Evolutionary conservation across 2,888 invertebrate genomes (phyloP).

Genomic region (Habroteleia sp.): DNA sequence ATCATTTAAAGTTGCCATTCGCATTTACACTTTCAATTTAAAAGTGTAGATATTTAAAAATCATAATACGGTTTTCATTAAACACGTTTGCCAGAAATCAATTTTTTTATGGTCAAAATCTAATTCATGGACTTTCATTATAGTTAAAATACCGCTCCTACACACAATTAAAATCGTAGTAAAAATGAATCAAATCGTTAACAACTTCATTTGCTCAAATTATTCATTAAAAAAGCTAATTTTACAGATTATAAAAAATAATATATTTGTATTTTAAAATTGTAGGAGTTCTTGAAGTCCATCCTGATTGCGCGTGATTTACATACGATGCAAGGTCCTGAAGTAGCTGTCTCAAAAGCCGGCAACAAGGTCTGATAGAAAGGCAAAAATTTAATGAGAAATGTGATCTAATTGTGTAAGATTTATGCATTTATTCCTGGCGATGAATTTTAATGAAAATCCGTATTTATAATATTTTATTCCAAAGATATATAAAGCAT

Average conservation of each 20-base stretch:
- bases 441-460: slow-evolving; percentile 53
- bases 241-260: slow-evolving; percentile 16
- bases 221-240: not conserved
- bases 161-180: not conserved
- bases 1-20: slow-evolving; percentile 24
- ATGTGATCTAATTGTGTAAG: slow-evolving; percentile 38
- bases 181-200: no score
- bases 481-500: no score
- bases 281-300: slow-evolving; percentile 56
- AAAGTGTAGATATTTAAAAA: not conserved
- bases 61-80: slow-evolving; percentile 46
- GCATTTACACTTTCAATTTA: not conserved
- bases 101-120: not conserved
- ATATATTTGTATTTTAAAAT: slow-evolving; percentile 48
- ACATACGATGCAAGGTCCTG: slow-evolving; percentile 34
- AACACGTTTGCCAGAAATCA: slow-evolving; percentile 33
- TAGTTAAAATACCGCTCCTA: slow-evolving; percentile 3
- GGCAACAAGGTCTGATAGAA: slow-evolving; percentile 36
- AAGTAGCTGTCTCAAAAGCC: slow-evolving; percentile 49
- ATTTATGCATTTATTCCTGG: slow-evolving; percentile 41
- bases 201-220: not conserved
- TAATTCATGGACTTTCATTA: slow-evolving; percentile 15
- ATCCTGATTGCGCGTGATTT: slow-evolving; percentile 43
- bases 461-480: slow-evolving; percentile 45
- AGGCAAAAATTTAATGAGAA: slow-evolving; percentile 46